A percentile compares a stretch with the other conserved stretches of the same genome.
Conservation (phyloP, 2,888 invertebrate genomes). For the Orthonevra nobilis region DNA sequence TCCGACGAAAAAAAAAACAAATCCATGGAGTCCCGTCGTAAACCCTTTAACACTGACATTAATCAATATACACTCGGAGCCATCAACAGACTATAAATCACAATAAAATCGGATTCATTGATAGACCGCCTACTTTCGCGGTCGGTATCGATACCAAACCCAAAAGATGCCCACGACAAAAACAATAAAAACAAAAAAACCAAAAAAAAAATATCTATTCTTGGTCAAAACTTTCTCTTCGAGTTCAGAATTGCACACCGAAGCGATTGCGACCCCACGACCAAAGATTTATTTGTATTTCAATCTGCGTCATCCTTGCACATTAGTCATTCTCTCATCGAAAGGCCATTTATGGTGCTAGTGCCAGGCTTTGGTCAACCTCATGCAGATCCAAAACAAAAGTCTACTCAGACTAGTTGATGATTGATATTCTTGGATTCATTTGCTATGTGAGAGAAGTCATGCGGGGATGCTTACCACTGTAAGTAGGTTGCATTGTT, state of each 20-base stretch:
- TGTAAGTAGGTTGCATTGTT: conserved; percentile 60
- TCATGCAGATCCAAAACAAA: conserved; percentile 2
- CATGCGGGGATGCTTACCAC: conserved; percentile 18
- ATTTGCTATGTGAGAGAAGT: conserved; percentile 32
- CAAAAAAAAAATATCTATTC: conserved; percentile 18
- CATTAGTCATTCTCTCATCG: conserved; percentile 55
- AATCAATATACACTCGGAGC: conserved; percentile 51
- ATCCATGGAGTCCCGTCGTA: background rate
- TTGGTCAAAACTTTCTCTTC: conserved; percentile 48
- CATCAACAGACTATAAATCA: conserved; percentile 57
- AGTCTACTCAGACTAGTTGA: conserved; percentile 7
- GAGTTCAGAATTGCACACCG: conserved; percentile 29
- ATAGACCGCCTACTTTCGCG: conserved; percentile 53
- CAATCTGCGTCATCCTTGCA: conserved; percentile 62
- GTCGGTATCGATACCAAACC: conserved; percentile 1
- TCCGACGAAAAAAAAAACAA: background rate
- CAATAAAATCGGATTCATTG: conserved; percentile 28
- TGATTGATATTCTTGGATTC: conserved; percentile 65
- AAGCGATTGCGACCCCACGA: conserved; percentile 12
- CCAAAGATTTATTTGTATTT: conserved; percentile 60
- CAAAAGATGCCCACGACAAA: no score
- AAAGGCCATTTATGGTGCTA: conserved; percentile 40
- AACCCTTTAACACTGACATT: conserved; percentile 37
- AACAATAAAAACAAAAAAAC: no score
- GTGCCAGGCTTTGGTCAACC: conserved; percentile 30